Conservation (phyloP, 1,140 invertebrate genomes). For the Temnothorax longispinosus region DNA sequence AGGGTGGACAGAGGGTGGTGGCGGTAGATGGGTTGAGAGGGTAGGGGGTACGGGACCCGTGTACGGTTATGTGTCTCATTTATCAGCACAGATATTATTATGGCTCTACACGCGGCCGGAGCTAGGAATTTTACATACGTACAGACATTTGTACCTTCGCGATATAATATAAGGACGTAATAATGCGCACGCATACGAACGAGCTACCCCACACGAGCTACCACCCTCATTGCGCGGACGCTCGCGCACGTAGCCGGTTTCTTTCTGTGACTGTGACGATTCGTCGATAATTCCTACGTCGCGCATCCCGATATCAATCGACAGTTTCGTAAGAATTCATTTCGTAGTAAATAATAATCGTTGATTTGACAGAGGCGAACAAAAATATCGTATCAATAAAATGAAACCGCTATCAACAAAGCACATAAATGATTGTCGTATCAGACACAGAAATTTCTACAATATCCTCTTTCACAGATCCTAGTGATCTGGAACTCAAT, state of each 20-base stretch:
- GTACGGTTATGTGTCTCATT: conserved; percentile 85
- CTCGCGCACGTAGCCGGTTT: conserved; percentile 15
- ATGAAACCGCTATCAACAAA: background rate
- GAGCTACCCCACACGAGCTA: conserved; percentile 58
- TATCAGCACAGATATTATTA: conserved; percentile 85
- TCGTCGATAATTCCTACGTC: conserved; percentile 20
- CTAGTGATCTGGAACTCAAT: background rate
- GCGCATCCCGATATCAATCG: background rate
- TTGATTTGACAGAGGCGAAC: background rate
- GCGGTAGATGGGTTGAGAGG: conserved; percentile 44
- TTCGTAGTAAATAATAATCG: background rate
- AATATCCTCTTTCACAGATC: background rate
- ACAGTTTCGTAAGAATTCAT: background rate
- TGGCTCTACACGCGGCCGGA: conserved; percentile 80
- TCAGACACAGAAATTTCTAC: background rate
- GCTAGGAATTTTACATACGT: conserved; percentile 84
- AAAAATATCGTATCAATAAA: background rate
- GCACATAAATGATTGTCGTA: background rate
- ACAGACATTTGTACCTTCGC: conserved; percentile 83
- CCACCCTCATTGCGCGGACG: conserved; percentile 52
- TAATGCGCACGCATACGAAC: conserved; percentile 81
- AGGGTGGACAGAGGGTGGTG: conserved; percentile 56
- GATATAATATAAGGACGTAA: conserved; percentile 85
- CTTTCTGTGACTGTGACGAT: background rate
- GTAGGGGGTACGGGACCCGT: conserved; percentile 75